A percentile compares a stretch with the other conserved stretches of the same genome.
Evolutionary conservation across 1,140 invertebrate genomes (phyloP).

Genomic region (Sarcophaga bullata): DNA sequence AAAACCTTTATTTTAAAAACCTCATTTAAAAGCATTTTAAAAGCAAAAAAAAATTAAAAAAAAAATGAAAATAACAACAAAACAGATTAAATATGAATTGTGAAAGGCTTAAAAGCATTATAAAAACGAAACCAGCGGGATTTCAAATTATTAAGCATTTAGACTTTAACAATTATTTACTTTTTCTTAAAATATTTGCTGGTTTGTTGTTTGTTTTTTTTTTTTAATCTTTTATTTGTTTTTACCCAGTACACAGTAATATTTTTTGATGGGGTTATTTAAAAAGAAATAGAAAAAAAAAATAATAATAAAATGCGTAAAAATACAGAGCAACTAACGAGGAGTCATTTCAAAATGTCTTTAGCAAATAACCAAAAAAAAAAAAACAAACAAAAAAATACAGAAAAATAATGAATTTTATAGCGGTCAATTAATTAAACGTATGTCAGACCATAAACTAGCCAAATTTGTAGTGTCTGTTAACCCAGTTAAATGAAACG

Average conservation of each 20-base stretch:
- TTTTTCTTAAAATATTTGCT: constrained; percentile 12
- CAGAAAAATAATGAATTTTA: constrained; percentile 6
- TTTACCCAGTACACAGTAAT: not conserved
- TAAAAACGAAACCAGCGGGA: constrained; percentile 12
- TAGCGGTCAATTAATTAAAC: constrained; percentile 20
- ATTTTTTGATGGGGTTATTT: not conserved
- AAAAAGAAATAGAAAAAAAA: not conserved
- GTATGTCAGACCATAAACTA: constrained; percentile 6
- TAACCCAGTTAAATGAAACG: not conserved
- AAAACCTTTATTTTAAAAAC: not conserved
- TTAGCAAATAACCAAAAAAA: not conserved
- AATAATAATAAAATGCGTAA: not conserved
- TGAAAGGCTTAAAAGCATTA: not conserved
- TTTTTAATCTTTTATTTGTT: too few relatives aligned
- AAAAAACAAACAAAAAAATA: too few relatives aligned
- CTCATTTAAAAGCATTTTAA: too few relatives aligned
- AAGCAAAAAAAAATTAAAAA: not conserved
- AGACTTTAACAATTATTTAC: constrained; percentile 19
- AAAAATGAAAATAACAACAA: not conserved
- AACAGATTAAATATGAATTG: not conserved
- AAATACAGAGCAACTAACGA: constrained; percentile 6
- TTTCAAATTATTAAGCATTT: constrained; percentile 25
- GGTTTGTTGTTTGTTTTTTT: not conserved
- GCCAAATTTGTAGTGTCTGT: constrained; percentile 6
- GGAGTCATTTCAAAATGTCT: not conserved